Base-by-base conservation (phyloP, 2,888 invertebrate species). In the Liopterus haemorrhoidalis region DNA sequence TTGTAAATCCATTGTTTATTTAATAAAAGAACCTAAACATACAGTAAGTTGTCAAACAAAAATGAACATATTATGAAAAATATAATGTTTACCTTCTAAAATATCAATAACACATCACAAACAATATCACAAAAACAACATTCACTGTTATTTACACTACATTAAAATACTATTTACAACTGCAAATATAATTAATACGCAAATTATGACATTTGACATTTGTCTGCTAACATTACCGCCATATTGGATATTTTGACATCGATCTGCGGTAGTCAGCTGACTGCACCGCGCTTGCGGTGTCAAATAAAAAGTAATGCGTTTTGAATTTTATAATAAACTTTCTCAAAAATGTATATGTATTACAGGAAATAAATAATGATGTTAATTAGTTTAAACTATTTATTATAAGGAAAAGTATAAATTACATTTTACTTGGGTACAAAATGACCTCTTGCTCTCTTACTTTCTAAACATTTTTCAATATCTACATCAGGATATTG, bases 401-500 rank as follows among this genome's bases (percentile, higher is more conserved):
- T 20, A 42, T 45, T 42, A 15, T 15, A 12, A 43, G 15, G 2
- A 22, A 41, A 14, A 16, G 43, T 24, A 47, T 11, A 47, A n/a
- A 1, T 19, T 4, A 25, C 14, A 27, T 31, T 50, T 52, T 48
- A 48, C 49, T 68, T 65, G 8, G 77, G 76, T 36, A 74, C 59
- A 64, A 54, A 79, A 65, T 85, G 82, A 9, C 83, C 82, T 54
- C 76, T 71, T 8, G 76, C 67, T 65, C 74, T 80, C 52, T 73
- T 74, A 33, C 65, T 64, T 4, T 62, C 63, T 55, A 75, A 75
- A 1, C 81, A 73, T 63, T 76, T 79, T 48, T 85, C 79, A 37
- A 91, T 68, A 64, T 91, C 75, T 4, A 88, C 82, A 60, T 78
- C 67, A 3, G 92, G 90, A 66, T 81, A 92, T 58, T 83, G 75